phyloP scores from a whole-genome alignment of 2,888 invertebrate genomes.

The Calameuta pallipes region DNA sequence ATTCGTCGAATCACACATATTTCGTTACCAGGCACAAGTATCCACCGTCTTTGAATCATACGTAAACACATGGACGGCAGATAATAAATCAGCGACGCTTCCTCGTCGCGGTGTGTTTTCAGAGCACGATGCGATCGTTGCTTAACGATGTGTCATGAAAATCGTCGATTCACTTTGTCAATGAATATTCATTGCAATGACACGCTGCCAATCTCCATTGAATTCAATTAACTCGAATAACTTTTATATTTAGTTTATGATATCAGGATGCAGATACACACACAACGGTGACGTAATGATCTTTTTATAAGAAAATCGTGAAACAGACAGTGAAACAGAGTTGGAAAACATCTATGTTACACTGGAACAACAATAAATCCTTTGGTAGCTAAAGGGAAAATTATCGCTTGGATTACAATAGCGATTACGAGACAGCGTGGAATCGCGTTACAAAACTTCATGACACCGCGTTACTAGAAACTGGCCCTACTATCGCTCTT shows the following conservation, averaged over 20 bases:
- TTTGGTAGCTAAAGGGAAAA: background rate
- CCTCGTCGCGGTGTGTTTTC: background rate
- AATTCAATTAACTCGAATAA: slow-evolving; percentile 24
- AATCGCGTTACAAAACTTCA: slow-evolving; percentile 17
- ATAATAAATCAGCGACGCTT: background rate
- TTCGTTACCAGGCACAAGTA: background rate
- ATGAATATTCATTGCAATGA: slow-evolving; percentile 42
- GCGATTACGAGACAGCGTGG: background rate
- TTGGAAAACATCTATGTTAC: background rate
- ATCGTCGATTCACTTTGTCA: slow-evolving; percentile 38
- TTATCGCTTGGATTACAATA: background rate
- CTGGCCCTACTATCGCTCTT: slow-evolving; percentile 27
- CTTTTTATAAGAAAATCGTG: background rate
- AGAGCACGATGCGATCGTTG: slow-evolving; percentile 1
- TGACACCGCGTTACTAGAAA: slow-evolving; percentile 26
- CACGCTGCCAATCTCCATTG: slow-evolving; percentile 26
- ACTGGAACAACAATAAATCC: background rate
- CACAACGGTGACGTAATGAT: background rate
- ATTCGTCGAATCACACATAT: background rate
- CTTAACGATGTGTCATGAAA: slow-evolving; percentile 23
- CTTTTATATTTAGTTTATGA: background rate
- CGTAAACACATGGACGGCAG: background rate
- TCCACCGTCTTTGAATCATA: background rate
- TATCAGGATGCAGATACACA: background rate
- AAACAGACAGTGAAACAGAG: background rate